These are phyloP conservation scores for Allacma fusca DNA, from an alignment of 2,888 invertebrate genomes.

Conservation along the genomic window DNA sequence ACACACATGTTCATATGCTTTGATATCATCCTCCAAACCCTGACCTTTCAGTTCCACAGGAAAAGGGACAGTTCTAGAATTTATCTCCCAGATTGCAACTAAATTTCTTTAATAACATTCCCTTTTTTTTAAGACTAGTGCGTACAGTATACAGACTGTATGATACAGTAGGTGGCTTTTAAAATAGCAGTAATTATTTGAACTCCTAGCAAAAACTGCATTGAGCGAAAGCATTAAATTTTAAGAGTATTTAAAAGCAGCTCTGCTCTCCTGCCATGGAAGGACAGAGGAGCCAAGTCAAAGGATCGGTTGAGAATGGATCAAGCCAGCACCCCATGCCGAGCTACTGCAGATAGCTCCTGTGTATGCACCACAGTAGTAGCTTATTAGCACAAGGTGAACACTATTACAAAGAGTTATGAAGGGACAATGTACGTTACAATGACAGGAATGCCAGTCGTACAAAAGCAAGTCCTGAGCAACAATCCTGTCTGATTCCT, in stretches of 20 bases:
- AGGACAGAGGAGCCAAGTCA: slow-evolving; percentile 10
- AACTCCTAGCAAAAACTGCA: too few relatives aligned
- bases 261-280: too few relatives aligned
- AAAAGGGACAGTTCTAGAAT: not conserved
- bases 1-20: not conserved
- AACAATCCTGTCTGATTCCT: not conserved
- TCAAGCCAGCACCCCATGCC: slow-evolving; percentile 25
- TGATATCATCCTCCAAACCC: not conserved
- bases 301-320: not conserved
- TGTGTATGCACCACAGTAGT: not conserved
- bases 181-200: too few relatives aligned
- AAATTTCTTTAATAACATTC: too few relatives aligned
- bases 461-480: not conserved
- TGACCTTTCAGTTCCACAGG: slow-evolving; percentile 34
- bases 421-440: not conserved
- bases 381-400: not conserved
- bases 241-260: too few relatives aligned
- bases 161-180: too few relatives aligned
- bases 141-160: too few relatives aligned
- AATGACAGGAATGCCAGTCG: not conserved
- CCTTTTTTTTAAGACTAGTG: too few relatives aligned
- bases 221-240: too few relatives aligned
- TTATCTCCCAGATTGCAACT: not conserved
- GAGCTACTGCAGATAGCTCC: not conserved
- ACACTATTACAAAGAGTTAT: not conserved